Percentiles rank a stretch among this genome's conserved stretches.
phyloP scores from a whole-genome alignment of 30 jellyfish, hydroid and myxozoan genomes.

The Sanderia malayensis region DNA sequence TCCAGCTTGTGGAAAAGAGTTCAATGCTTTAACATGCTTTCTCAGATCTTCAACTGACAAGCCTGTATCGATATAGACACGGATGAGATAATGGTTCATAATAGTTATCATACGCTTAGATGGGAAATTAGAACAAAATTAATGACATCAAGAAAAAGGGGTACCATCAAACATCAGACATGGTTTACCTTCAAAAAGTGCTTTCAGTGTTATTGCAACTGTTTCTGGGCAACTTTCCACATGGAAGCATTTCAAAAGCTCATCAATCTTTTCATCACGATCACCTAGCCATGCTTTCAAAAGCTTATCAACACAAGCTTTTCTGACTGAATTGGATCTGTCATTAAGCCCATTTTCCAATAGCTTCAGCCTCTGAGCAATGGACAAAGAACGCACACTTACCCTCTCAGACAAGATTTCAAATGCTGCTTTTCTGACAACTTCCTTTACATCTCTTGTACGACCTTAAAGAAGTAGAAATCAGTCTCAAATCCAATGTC shows the following conservation, averaged over 20 bases:
- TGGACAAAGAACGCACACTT: constrained; percentile 72
- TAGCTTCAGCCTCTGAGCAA: constrained; percentile 79
- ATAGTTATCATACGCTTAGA: too few species aligned
- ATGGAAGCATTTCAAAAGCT: constrained; percentile 74
- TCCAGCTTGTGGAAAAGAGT: constrained; percentile 16
- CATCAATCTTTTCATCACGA: constrained; percentile 48
- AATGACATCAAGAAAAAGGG: too few species aligned
- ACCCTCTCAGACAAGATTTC: constrained; percentile 71
- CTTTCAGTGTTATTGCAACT: constrained; percentile 53
- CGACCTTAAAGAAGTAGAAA: constrained; percentile 72
- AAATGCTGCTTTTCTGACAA: constrained; percentile 78
- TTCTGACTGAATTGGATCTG: constrained; percentile 65
- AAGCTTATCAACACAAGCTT: constrained; percentile 63
- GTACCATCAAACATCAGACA: too few species aligned
- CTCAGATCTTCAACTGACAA: constrained; percentile 33
- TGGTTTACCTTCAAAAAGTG: constrained; percentile 73
- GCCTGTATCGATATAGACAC: too few species aligned
- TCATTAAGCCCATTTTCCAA: constrained; percentile 79
- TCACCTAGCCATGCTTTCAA: constrained; percentile 77
- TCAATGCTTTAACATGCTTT: constrained; percentile 66
- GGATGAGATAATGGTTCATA: too few species aligned
- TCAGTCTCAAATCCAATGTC: too few species aligned
- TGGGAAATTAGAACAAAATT: too few species aligned
- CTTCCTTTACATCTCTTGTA: constrained; percentile 83
- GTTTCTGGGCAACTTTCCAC: constrained; percentile 83